These are phyloP conservation scores for Aphidius colemani DNA, from an alignment of 2,888 invertebrate species.

Conservation along the genomic window DNA sequence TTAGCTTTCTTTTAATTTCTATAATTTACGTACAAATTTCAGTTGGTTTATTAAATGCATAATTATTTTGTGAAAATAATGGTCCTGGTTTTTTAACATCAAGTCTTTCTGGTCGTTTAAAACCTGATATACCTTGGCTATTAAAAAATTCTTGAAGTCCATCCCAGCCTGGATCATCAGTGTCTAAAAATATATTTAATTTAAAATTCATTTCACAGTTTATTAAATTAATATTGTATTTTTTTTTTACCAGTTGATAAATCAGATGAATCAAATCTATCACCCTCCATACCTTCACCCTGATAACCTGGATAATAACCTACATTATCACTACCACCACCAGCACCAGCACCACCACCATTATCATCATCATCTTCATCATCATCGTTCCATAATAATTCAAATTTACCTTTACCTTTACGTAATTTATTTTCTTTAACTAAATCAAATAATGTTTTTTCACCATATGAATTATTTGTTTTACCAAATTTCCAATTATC, in stretches of 20 bases:
- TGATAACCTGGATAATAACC: background rate
- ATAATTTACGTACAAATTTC: slow-evolving; percentile 23
- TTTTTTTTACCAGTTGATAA: too few species aligned
- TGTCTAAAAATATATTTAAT: too few species aligned
- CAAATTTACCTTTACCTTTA: slow-evolving; percentile 6
- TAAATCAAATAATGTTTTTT: too few species aligned
- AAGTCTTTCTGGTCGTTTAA: slow-evolving; percentile 84
- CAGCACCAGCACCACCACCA: too few species aligned
- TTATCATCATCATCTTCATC: slow-evolving; percentile 2
- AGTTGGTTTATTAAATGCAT: slow-evolving; percentile 58
- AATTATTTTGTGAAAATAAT: slow-evolving; percentile 72
- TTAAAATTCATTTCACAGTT: too few species aligned
- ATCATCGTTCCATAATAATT: slow-evolving; percentile 22
- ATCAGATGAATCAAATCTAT: slow-evolving; percentile 40
- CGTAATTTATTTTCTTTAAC: too few species aligned
- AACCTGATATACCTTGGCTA: slow-evolving; percentile 64
- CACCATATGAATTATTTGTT: too few species aligned
- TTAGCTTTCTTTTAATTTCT: background rate
- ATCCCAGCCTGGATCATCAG: too few species aligned
- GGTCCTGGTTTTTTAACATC: slow-evolving; percentile 97
- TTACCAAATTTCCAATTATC: background rate
- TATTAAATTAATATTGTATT: too few species aligned
- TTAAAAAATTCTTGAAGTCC: too few species aligned
- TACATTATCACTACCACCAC: background rate
- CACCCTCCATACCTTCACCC: background rate